Percentiles rank a stretch among this genome's conserved stretches.
Conservation (phyloP, 2,888 invertebrate genomes). For the Adela reaumurella region DNA sequence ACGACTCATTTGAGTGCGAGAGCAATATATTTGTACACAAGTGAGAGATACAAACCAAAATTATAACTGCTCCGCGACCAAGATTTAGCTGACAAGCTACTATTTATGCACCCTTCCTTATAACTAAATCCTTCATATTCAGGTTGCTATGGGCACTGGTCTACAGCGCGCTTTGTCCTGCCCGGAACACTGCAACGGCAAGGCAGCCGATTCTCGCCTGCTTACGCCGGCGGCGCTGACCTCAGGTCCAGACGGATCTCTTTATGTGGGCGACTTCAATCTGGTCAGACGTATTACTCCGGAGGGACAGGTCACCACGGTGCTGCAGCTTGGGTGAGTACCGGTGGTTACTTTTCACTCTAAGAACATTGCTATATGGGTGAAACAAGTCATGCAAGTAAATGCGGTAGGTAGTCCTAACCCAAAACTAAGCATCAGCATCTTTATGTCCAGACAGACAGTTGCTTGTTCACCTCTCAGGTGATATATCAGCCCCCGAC, state of each 20-base stretch:
- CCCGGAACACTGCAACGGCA: conserved; percentile 81
- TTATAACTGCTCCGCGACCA: not conserved
- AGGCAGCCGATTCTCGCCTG: conserved; percentile 81
- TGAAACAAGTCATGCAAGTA: too few relatives aligned
- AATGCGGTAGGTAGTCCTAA: too few relatives aligned
- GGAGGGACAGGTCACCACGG: conserved; percentile 85
- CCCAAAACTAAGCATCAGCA: too few relatives aligned
- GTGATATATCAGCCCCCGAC: too few relatives aligned
- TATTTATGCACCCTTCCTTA: not conserved
- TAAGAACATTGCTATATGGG: too few relatives aligned
- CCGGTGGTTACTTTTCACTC: too few relatives aligned
- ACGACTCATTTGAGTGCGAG: too few relatives aligned
- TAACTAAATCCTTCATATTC: conserved; percentile 16
- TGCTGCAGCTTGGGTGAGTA: conserved; percentile 79
- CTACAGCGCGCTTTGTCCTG: conserved; percentile 82
- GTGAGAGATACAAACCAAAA: not conserved
- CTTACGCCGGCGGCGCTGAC: conserved; percentile 92
- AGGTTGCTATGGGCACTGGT: conserved; percentile 91
- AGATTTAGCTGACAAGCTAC: not conserved
- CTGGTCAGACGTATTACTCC: conserved; percentile 87
- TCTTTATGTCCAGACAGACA: too few relatives aligned
- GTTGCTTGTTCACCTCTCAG: too few relatives aligned
- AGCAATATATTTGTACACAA: too few relatives aligned
- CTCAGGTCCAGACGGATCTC: conserved; percentile 92
- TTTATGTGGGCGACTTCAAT: conserved; percentile 97